A percentile compares a stretch with the other conserved stretches of the same genome.
Evolutionary conservation across 2,113 vertebrate species (phyloP).

Genomic region (Paradisaea rubra): DNA sequence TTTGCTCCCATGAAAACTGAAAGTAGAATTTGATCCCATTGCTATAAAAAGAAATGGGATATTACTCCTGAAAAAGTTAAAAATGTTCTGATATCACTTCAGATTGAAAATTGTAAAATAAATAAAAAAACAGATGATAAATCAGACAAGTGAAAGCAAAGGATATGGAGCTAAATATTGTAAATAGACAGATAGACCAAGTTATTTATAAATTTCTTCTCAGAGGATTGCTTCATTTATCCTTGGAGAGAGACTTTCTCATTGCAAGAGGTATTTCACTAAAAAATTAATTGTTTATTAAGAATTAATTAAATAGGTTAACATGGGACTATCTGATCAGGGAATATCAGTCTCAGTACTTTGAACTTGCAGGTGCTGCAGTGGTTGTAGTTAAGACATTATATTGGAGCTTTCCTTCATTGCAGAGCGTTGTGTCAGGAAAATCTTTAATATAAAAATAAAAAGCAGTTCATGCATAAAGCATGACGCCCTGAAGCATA

Average conservation of each 20-base stretch:
- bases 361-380: slow-evolving; percentile 51
- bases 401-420: slow-evolving; percentile 46
- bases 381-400: slow-evolving; percentile 61
- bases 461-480: slow-evolving; percentile 80
- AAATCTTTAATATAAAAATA: slow-evolving; percentile 77
- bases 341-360: slow-evolving; percentile 59
- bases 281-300: slow-evolving; percentile 70
- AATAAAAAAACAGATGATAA: slow-evolving; percentile 5
- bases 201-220: slow-evolving; percentile 39
- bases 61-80: background rate
- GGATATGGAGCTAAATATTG: slow-evolving; percentile 20
- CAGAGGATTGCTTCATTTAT: slow-evolving; percentile 59
- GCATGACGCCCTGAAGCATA: slow-evolving; percentile 78
- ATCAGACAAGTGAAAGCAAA: slow-evolving; percentile 24
- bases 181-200: background rate
- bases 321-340: slow-evolving; percentile 51
- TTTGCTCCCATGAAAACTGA: background rate
- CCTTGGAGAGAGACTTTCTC: slow-evolving; percentile 55
- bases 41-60: background rate
- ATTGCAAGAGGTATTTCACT: slow-evolving; percentile 55
- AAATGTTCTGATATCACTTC: slow-evolving; percentile 8
- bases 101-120: background rate
- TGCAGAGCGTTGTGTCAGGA: slow-evolving; percentile 62
- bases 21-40: background rate
- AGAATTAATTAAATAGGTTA: slow-evolving; percentile 66